Percentiles rank a stretch among this genome's conserved stretches.
Conservation (phyloP, 1,140 invertebrate species). For the Conus ventricosus region DNA sequence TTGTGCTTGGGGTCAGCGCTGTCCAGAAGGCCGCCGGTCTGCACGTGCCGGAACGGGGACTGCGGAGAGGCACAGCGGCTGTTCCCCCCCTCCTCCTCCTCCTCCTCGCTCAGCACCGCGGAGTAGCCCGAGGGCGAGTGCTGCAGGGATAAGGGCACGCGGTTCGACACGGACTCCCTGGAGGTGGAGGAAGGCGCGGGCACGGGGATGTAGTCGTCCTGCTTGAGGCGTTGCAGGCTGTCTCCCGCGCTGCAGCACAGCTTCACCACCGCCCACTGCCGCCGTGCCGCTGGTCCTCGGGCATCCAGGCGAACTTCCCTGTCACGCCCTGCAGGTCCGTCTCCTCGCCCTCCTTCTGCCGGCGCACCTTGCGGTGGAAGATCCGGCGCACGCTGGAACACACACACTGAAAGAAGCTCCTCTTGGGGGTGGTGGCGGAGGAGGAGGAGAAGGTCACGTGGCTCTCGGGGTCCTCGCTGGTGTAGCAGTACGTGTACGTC, state of each 20-base stretch:
- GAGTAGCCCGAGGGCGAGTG: conserved; percentile 1
- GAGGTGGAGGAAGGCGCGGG: not conserved
- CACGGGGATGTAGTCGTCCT: conserved; percentile 25
- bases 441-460: conserved; percentile 19
- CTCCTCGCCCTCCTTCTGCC: conserved; percentile 31
- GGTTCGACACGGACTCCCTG: not conserved
- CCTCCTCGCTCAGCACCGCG: conserved; percentile 24
- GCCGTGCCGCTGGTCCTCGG: conserved; percentile 3
- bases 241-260: conserved; percentile 19
- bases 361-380: conserved; percentile 40
- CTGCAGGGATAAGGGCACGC: not conserved
- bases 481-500: conserved; percentile 35
- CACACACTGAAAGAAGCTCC: conserved; percentile 26
- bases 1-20: not conserved
- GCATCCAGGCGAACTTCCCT: not conserved
- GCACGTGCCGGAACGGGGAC: not conserved
- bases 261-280: not conserved
- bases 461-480: conserved; percentile 27
- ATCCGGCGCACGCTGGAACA: conserved; percentile 30
- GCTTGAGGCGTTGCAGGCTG: not conserved
- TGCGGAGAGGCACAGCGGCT: not conserved
- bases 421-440: not conserved
- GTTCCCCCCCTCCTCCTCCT: conserved; percentile 5
- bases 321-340: not conserved
- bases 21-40: not conserved